Evolutionary conservation across 2,113 vertebrate species (phyloP).

Genomic region (Indicator indicator): DNA sequence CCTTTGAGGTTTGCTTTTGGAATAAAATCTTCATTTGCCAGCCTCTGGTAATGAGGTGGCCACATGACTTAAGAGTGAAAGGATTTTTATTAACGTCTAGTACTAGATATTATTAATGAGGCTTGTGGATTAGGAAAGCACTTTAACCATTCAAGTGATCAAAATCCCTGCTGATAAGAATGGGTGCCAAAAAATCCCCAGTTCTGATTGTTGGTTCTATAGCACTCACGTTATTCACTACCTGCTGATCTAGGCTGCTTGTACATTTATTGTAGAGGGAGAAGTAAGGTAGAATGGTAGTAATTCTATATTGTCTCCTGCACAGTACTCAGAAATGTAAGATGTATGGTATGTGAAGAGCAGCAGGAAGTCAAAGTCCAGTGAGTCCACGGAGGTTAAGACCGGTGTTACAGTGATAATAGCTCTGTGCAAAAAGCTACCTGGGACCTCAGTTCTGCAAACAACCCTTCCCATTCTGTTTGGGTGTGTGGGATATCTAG

Average conservation of each 20-base stretch:
- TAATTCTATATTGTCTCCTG: background rate
- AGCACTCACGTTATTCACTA: background rate
- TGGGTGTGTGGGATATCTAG: background rate
- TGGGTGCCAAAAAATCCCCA: background rate
- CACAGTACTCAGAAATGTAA: background rate
- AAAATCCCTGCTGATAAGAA: background rate
- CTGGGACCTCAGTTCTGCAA: background rate
- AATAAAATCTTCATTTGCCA: constrained; percentile 36
- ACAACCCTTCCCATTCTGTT: background rate
- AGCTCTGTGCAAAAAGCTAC: background rate
- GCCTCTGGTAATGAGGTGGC: background rate
- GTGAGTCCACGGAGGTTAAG: background rate
- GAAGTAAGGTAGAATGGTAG: background rate
- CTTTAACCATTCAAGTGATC: background rate
- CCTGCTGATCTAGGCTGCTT: background rate
- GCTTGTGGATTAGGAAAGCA: constrained; percentile 21
- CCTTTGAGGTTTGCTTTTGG: constrained; percentile 19
- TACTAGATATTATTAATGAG: background rate
- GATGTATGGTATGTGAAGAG: background rate
- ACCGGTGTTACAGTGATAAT: background rate
- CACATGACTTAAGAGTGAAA: background rate
- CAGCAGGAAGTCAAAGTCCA: background rate
- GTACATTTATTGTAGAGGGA: background rate
- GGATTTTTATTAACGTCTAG: background rate
- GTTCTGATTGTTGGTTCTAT: background rate